Evolutionary conservation across 2,888 invertebrate genomes (phyloP), one percentile per base, ranked within the genome.

Genomic region (Cephus runcator): DNA sequence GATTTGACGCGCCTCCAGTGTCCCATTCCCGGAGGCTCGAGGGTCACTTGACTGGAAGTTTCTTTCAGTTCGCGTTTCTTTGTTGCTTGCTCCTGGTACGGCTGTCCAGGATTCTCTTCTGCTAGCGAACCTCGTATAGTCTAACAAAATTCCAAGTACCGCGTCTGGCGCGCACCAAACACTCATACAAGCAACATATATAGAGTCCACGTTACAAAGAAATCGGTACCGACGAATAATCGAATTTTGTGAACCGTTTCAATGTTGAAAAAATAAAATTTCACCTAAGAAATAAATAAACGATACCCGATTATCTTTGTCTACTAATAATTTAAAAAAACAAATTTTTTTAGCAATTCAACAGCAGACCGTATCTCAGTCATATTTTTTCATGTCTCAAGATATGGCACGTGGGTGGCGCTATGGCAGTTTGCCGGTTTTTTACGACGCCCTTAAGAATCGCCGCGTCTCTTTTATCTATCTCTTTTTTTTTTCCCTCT

Each of bases 401-500:
- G 23, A 77, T 87, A 83, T 85, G 87, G 87, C 87, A 88, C 89
- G 90, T 90, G 90, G 90, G 90, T 89, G 90, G 90, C 86, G 85
- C 87, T 83, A 85, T 88, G 87, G 88, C 87, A 87, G 87, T 87
- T 90, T 88, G 88, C 88, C 83, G 86, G 86, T 86, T 90, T 56
- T 56, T 90, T 90, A 89, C 88, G 89, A 88, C 84, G 85, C 88
- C 87, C 88, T 87, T 86, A 85, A 88, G 89, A 87, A 87, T 85
- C 83, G 85, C 86, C 84, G 83, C 80, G 81, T 80, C 81, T 82
- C 81, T 79, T 82, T 75, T 78, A 75, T 79, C 80, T 75, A 34
- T 73, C 56, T 35, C 71, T 73, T 56, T 77, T 79, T 56, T 77
- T 79, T 79, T 78, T 73, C 76, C 82, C 79, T 89, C 89, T 88